phyloP scores from a whole-genome alignment of 2,888 invertebrate species.

The Ceriagrion tenellum region DNA sequence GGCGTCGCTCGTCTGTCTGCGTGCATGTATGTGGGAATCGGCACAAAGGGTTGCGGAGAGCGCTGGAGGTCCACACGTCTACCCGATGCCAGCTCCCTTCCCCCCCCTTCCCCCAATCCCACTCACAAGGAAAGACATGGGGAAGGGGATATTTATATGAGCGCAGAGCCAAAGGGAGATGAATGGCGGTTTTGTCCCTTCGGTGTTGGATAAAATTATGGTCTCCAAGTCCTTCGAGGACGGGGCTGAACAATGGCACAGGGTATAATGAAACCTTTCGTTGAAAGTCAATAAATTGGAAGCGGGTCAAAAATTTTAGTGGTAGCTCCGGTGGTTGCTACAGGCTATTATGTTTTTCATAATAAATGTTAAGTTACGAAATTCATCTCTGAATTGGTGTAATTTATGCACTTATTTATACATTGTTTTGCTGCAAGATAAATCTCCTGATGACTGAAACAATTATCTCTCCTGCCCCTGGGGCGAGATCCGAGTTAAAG shows the following conservation, averaged over 20 bases:
- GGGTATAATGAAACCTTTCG: constrained; percentile 50
- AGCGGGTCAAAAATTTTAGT: constrained; percentile 19
- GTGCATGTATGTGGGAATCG: background rate
- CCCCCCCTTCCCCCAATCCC: background rate
- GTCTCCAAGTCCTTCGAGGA: constrained; percentile 41
- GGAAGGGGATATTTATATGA: constrained; percentile 21
- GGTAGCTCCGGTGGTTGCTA: background rate
- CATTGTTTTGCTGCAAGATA: background rate
- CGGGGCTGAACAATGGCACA: constrained; percentile 16
- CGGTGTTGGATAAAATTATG: constrained; percentile 38
- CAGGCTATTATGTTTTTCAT: background rate
- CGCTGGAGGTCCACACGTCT: background rate
- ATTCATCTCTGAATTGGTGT: background rate
- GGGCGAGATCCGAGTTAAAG: background rate
- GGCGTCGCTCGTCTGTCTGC: background rate
- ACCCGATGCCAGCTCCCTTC: background rate
- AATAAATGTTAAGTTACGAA: background rate
- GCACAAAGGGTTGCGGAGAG: background rate
- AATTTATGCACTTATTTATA: constrained; percentile 32
- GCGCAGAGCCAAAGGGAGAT: constrained; percentile 24
- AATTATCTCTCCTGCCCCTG: constrained; percentile 5
- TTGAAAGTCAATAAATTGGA: constrained; percentile 53
- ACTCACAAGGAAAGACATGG: background rate
- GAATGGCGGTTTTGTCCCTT: constrained; percentile 43
- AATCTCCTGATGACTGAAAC: constrained; percentile 15